These are phyloP conservation scores for Lasioglossum vierecki DNA, from an alignment of 2,888 invertebrate genomes.

Conservation along the genomic window DNA sequence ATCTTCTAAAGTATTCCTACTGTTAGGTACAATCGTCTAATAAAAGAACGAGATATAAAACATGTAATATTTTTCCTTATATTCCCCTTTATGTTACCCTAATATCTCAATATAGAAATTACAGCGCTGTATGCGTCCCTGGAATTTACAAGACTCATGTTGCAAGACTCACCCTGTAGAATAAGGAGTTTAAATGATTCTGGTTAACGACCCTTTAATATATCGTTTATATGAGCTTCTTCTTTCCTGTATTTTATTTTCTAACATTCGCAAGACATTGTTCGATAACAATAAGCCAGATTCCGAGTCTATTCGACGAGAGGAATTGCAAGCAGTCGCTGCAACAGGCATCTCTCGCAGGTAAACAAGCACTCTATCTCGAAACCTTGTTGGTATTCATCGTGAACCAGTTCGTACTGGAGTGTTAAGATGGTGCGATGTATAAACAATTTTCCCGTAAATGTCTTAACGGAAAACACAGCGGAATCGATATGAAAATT, in stretches of 20 bases:
- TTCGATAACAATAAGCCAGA: not conserved
- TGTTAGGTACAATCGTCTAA: not conserved
- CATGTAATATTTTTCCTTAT: not conserved
- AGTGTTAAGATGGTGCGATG: not conserved
- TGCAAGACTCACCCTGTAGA: too few species aligned
- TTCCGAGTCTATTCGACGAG: not conserved
- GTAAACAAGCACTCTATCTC: conserved; percentile 1
- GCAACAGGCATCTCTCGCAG: not conserved
- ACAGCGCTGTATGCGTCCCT: too few species aligned
- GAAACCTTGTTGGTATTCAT: conserved; percentile 6
- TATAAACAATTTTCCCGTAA: not conserved
- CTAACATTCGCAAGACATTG: not conserved
- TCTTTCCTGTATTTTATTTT: not conserved
- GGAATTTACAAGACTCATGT: too few species aligned
- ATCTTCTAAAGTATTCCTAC: not conserved
- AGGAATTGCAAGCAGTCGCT: not conserved
- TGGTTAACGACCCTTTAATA: too few species aligned
- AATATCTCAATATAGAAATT: too few species aligned
- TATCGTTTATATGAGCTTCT: not conserved
- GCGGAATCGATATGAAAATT: not conserved
- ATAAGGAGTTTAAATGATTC: too few species aligned
- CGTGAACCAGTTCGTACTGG: not conserved
- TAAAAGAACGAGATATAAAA: not conserved
- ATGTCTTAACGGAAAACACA: not conserved
- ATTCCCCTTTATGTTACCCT: not conserved